A percentile compares a stretch with the other conserved stretches of the same genome.
These are phyloP conservation scores for Procavia capensis DNA, from an alignment of 2,113 vertebrate genomes.

Conservation along the genomic window DNA sequence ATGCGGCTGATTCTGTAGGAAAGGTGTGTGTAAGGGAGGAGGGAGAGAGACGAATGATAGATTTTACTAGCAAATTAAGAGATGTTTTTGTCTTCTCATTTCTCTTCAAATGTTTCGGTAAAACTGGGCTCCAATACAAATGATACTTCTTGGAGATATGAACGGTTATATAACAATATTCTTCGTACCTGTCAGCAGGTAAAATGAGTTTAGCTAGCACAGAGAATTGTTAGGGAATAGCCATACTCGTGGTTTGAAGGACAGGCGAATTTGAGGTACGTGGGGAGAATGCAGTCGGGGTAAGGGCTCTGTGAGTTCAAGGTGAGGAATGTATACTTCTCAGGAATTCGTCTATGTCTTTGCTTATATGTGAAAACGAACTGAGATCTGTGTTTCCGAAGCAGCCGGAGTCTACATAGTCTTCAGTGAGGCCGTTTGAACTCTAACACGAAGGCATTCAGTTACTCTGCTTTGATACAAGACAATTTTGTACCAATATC, in stretches of 20 bases:
- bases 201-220: background rate
- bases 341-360: background rate
- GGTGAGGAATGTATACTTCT: background rate
- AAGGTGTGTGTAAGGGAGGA: background rate
- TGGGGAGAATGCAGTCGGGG: background rate
- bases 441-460: background rate
- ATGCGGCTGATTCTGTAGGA: too few relatives aligned
- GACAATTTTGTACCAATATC: background rate
- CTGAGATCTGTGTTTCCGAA: background rate
- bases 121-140: background rate
- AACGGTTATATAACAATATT: background rate
- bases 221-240: background rate
- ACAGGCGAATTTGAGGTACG: background rate
- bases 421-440: background rate
- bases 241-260: background rate
- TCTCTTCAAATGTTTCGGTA: background rate
- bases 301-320: background rate
- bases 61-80: background rate
- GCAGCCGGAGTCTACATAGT: background rate
- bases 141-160: background rate
- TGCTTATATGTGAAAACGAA: background rate
- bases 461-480: slow-evolving; percentile 21
- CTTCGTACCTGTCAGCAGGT: background rate
- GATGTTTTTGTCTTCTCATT: background rate
- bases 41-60: background rate